Conservation (phyloP, 2,888 invertebrate genomes). For the Xestia c-nigrum region DNA sequence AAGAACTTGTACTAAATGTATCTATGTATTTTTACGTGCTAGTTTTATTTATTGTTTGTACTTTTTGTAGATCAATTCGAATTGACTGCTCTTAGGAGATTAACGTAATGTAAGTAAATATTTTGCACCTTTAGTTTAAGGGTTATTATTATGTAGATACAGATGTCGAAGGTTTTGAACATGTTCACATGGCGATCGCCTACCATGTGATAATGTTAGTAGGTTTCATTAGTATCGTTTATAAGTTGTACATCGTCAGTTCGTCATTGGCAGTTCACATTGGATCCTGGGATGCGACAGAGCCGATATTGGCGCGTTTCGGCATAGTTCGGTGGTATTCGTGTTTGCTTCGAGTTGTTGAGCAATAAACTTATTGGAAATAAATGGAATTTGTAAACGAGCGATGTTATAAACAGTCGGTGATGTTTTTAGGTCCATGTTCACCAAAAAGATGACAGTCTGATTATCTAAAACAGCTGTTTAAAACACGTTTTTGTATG, state of each 20-base stretch:
- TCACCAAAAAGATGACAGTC: no score
- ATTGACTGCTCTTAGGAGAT: constrained; percentile 88
- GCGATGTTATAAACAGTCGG: constrained; percentile 42
- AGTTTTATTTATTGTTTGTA: constrained; percentile 85
- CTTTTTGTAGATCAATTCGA: constrained; percentile 86
- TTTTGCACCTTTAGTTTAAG: constrained; percentile 84
- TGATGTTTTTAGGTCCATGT: constrained; percentile 15
- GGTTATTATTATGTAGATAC: constrained; percentile 72
- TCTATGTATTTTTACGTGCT: constrained; percentile 79
- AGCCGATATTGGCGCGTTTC: constrained; percentile 25
- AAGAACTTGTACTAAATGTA: constrained; percentile 81
- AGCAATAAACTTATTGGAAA: constrained; percentile 45
- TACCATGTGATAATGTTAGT: constrained; percentile 64
- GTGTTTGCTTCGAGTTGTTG: constrained; percentile 40
- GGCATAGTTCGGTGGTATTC: constrained; percentile 45
- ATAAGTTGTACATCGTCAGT: constrained; percentile 70
- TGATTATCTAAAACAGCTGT: no score
- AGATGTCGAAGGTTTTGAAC: constrained; percentile 60
- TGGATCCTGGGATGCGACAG: constrained; percentile 54
- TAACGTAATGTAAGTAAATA: constrained; percentile 84
- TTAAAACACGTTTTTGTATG: no score
- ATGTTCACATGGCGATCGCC: constrained; percentile 60
- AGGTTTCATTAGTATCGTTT: constrained; percentile 68
- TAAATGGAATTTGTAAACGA: constrained; percentile 45
- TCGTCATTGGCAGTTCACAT: constrained; percentile 68